Evolutionary conservation across 1,140 invertebrate genomes (phyloP).

Genomic region (Drosophila ficusphila): DNA sequence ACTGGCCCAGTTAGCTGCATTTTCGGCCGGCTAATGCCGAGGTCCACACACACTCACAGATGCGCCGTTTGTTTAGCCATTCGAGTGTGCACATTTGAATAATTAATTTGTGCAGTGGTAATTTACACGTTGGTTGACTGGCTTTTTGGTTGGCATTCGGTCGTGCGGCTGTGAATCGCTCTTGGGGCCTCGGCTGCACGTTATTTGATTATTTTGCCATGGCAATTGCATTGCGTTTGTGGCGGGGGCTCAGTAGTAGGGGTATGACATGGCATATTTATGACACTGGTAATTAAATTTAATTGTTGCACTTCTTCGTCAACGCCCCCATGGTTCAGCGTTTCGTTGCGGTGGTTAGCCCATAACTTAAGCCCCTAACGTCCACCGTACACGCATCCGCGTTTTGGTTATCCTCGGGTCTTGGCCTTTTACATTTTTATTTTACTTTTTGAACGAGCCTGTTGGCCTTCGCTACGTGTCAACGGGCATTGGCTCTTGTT

Average conservation of each 20-base stretch:
- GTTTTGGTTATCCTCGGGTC: constrained; percentile 12
- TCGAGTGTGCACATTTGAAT: constrained; percentile 81
- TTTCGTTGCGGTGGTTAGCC: constrained; percentile 57
- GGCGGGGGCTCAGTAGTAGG: not conserved
- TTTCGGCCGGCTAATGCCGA: constrained; percentile 11
- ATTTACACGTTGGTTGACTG: constrained; percentile 78
- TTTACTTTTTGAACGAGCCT: not conserved
- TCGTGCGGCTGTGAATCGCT: constrained; percentile 38
- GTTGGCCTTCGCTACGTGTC: constrained; percentile 21
- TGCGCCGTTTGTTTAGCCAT: constrained; percentile 61
- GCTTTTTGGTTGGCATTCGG: constrained; percentile 68
- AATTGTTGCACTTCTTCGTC: constrained; percentile 76
- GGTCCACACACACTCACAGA: constrained; percentile 16
- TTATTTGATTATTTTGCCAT: constrained; percentile 78
- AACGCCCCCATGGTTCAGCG: constrained; percentile 25
- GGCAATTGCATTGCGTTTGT: constrained; percentile 36
- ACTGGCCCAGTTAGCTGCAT: constrained; percentile 1
- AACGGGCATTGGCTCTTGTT: constrained; percentile 38
- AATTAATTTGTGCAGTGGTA: constrained; percentile 82
- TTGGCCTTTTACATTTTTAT: not conserved
- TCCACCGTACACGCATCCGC: constrained; percentile 16
- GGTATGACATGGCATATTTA: constrained; percentile 73
- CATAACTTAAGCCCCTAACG: constrained; percentile 59
- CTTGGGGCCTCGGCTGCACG: not conserved
- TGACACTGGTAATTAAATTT: constrained; percentile 82